Evolutionary conservation across 2,113 vertebrate genomes (phyloP), one percentile per base, ranked within the genome.

Genomic region (Notarius lentiginosus): DNA sequence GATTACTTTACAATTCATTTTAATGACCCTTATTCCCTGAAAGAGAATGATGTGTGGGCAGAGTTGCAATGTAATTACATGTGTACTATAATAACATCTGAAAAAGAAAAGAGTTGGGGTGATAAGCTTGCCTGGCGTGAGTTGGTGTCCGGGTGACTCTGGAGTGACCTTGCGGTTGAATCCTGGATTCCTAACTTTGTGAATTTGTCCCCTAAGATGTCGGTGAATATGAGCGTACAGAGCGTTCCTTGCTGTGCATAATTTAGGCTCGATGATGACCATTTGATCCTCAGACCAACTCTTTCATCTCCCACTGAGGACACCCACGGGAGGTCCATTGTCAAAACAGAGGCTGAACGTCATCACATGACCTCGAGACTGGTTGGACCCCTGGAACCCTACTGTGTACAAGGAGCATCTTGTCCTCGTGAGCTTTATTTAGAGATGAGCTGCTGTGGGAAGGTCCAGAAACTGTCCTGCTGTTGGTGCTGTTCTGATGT

Each of bases 281-380:
- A 79, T 56, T 53, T 55, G 53, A 79, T 79, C n/a, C 77, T 80
- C 8, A 34, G 55, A 20, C 55, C 55, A 80, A 9, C 55, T 80
- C 55, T 34, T 41, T 60, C 77, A 58, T 60, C 27, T 60, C 27
- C 77, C 77, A 60, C 55, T 20, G 77, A 34, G 77, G 55, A 58
- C 8, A 34, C 55, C 11, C 20, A 5, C n/a, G 18, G 11, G 12
- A 3, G 24, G 22, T 24, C 49, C 12, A 5, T 77, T 27, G 27
- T 55, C 75, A 55, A 55, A 55, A 77, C 51, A 77, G 24, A 47
- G 22, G 15, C 51, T n/a, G 73, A 5, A 76, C 5, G 47, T 53
- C 73, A 55, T 79, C n/a, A 56, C 76, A 17, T 56, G 77, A 79
- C 53, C 76, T 79, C 30, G 7, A 79, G 76, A 56, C 51, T n/a